Evolutionary conservation across 2,888 invertebrate genomes (phyloP).

Genomic region (Actias luna): DNA sequence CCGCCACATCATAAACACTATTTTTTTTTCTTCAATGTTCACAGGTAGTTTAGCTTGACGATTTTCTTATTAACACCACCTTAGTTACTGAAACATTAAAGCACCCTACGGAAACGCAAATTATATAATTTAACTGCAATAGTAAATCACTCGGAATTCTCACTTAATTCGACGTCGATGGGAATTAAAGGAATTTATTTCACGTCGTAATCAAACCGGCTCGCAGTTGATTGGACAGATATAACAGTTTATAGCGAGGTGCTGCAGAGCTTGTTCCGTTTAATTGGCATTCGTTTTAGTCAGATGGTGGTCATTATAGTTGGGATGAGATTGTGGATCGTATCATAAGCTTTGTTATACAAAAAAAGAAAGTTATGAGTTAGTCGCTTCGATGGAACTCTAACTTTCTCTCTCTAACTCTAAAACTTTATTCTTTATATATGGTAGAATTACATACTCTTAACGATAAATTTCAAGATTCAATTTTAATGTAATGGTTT

Average conservation of each 20-base stretch:
- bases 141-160: slow-evolving; percentile 5
- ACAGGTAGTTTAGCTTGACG: too few relatives aligned
- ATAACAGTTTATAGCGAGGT: slow-evolving; percentile 21
- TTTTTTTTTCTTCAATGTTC: too few relatives aligned
- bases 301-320: background rate
- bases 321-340: background rate
- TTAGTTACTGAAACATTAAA: background rate
- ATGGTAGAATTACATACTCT: too few relatives aligned
- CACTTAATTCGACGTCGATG: slow-evolving; percentile 12
- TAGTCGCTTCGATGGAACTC: too few relatives aligned
- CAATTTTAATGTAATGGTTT: background rate
- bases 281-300: slow-evolving; percentile 27
- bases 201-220: slow-evolving; percentile 26
- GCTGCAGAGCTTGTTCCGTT: background rate
- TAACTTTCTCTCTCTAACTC: too few relatives aligned
- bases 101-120: background rate
- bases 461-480: background rate
- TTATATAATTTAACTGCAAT: background rate
- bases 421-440: too few relatives aligned
- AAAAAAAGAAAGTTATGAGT: too few relatives aligned
- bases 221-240: slow-evolving; percentile 24
- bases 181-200: slow-evolving; percentile 38
- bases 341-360: background rate
- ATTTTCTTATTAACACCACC: background rate
- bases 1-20: too few relatives aligned